phyloP scores from a whole-genome alignment of 2,113 vertebrate genomes.

The Himantopus leucocephalus region DNA sequence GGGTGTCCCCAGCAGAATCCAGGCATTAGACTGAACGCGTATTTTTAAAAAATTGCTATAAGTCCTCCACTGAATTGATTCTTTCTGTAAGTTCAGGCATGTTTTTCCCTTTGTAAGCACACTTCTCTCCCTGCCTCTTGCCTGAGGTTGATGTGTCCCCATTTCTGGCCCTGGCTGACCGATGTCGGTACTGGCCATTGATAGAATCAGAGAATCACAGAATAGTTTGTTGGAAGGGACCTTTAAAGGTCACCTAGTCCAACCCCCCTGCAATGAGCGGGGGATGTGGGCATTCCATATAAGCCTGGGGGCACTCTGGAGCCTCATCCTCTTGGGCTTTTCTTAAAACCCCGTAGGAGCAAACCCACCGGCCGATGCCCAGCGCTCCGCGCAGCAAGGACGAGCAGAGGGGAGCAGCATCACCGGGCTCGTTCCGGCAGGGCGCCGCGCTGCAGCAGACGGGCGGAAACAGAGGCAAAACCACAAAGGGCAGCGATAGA shows the following conservation, averaged over 20 bases:
- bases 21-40: neutral
- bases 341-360: neutral
- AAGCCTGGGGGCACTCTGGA: neutral
- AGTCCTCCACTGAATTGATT: neutral
- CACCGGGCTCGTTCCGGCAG: accelerated
- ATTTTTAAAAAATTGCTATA: neutral
- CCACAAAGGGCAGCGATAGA: accelerated
- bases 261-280: neutral
- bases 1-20: neutral
- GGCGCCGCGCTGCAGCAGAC: neutral
- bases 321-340: neutral
- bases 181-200: accelerated
- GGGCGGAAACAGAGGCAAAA: neutral
- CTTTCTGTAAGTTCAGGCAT: neutral
- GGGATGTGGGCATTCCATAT: neutral
- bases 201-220: neutral
- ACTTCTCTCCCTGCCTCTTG: neutral
- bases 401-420: neutral
- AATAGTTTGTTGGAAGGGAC: neutral
- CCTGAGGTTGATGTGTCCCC: no score
- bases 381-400: neutral
- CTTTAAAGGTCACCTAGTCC: neutral
- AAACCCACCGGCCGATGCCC: neutral
- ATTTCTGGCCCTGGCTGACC: neutral
- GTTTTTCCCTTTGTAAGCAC: neutral